Percentiles rank a stretch among this genome's conserved stretches.
Conservation (phyloP, 2,888 invertebrate species). For the Tinea pellionella region DNA sequence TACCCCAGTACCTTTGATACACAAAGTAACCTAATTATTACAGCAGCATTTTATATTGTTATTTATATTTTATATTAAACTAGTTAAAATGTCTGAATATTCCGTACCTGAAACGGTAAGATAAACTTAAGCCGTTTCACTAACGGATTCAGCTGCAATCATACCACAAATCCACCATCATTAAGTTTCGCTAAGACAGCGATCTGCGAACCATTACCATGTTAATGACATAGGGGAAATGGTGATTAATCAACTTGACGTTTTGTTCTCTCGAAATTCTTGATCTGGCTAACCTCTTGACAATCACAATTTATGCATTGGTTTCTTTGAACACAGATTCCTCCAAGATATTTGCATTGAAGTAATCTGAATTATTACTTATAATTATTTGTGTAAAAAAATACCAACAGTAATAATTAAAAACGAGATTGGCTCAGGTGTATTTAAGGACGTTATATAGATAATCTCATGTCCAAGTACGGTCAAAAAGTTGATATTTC, state of each 20-base stretch:
- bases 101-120: constrained; percentile 35
- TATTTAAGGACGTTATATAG: no score
- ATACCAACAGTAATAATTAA: no score
- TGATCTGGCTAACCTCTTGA: constrained; percentile 40
- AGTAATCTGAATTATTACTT: no score
- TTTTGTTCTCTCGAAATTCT: constrained; percentile 32
- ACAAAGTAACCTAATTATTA: no score
- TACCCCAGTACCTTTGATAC: no score
- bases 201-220: constrained; percentile 66
- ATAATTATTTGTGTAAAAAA: no score
- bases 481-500: constrained; percentile 66
- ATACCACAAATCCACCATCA: constrained; percentile 62
- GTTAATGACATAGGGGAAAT: constrained; percentile 64
- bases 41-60: no score
- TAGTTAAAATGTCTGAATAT: neutral
- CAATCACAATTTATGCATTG: constrained; percentile 60
- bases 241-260: constrained; percentile 65
- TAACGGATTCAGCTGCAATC: constrained; percentile 31
- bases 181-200: constrained; percentile 68
- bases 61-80: neutral
- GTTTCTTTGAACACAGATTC: constrained; percentile 26
- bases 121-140: constrained; percentile 34
- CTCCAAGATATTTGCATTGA: neutral
- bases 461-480: constrained; percentile 45
- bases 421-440: no score